Evolutionary conservation across 2,888 invertebrate genomes (phyloP).

Genomic region (Heterodera filipjevi): DNA sequence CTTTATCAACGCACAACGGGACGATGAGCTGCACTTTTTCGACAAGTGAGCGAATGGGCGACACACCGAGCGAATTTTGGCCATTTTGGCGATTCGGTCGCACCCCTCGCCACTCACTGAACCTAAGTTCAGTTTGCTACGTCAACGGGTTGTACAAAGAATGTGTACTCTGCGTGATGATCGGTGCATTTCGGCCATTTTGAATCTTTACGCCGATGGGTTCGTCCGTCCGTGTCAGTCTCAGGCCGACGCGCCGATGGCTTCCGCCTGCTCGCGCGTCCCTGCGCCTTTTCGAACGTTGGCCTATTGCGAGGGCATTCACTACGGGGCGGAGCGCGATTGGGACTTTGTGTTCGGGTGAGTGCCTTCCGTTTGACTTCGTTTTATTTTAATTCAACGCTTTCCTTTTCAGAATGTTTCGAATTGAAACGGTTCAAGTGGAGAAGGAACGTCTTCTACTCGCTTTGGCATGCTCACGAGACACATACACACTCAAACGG

Average conservation of each 20-base stretch:
- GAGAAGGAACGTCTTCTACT: conserved; percentile 52
- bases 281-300: conserved; percentile 53
- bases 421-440: conserved; percentile 50
- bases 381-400: not conserved
- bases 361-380: not conserved
- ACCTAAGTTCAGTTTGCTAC: conserved; percentile 43
- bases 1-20: conserved; percentile 14
- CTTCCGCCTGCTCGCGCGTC: conserved; percentile 45
- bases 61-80: not conserved
- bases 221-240: conserved; percentile 47
- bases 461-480: conserved; percentile 54
- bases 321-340: conserved; percentile 50
- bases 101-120: too few species aligned
- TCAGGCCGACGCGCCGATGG: conserved; percentile 19
- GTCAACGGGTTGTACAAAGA: conserved; percentile 40
- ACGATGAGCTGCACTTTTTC: conserved; percentile 43
- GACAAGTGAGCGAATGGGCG: conserved; percentile 49
- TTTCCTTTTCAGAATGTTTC: conserved; percentile 30
- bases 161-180: conserved; percentile 43
- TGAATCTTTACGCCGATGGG: conserved; percentile 39
- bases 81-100: not conserved
- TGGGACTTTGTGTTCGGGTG: conserved; percentile 48
- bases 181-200: conserved; percentile 49
- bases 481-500: conserved; percentile 56
- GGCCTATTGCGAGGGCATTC: conserved; percentile 59